Percentiles rank a stretch among this genome's conserved stretches.
phyloP scores from a whole-genome alignment of 2,888 invertebrate genomes.

The Drosophila pegasa region DNA sequence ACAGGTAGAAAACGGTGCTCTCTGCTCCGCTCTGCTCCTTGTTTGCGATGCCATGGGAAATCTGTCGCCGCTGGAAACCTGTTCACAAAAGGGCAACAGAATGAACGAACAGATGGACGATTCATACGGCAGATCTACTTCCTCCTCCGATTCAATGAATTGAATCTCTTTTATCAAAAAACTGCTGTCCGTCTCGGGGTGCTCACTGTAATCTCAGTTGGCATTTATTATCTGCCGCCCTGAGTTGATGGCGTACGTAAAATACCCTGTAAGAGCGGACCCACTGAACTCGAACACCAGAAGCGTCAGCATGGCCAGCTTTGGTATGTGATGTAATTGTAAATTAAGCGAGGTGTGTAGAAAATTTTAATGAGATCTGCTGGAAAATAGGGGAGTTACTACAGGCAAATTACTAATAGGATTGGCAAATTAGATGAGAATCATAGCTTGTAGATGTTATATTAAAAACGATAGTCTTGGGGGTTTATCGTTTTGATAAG shows the following conservation, averaged over 20 bases:
- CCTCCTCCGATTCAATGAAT: conserved; percentile 62
- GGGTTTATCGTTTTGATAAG: too few species aligned
- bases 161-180: conserved; percentile 69
- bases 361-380: not conserved
- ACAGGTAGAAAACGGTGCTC: conserved; percentile 51
- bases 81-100: conserved; percentile 61
- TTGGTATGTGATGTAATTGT: not conserved
- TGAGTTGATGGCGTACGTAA: not conserved
- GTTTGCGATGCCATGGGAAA: conserved; percentile 76
- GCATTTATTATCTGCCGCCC: conserved; percentile 26
- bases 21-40: conserved; percentile 48
- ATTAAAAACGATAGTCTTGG: not conserved
- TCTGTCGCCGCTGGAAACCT: conserved; percentile 71
- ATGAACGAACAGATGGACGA: conserved; percentile 72
- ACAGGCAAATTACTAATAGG: not conserved
- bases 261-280: conserved; percentile 35
- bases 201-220: conserved; percentile 53
- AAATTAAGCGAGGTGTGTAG: not conserved
- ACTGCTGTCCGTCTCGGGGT: conserved; percentile 37
- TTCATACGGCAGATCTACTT: conserved; percentile 47
- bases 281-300: conserved; percentile 5
- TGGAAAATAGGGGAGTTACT: too few species aligned
- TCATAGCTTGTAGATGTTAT: not conserved
- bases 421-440: not conserved
- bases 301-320: not conserved